Evolutionary conservation across 1,140 invertebrate genomes (phyloP).

Genomic region (Anagrus nilaparvatae): DNA sequence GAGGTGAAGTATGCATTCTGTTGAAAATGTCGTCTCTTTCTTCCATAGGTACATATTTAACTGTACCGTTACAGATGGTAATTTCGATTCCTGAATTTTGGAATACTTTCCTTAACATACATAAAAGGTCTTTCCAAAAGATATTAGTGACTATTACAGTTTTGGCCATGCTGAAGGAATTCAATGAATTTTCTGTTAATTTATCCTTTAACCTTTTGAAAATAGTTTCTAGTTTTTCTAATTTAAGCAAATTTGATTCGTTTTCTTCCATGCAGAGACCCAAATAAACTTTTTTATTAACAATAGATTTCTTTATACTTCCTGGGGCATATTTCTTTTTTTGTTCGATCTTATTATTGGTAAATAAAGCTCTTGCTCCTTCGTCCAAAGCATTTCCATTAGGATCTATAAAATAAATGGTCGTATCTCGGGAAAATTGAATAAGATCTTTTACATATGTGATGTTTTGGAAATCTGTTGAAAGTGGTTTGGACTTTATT

Average conservation of each 20-base stretch:
- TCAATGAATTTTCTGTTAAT: neutral
- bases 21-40: neutral
- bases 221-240: neutral
- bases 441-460: neutral
- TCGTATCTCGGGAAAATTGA: neutral
- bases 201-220: neutral
- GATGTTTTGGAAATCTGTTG: neutral
- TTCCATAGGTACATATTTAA: neutral
- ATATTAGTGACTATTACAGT: neutral
- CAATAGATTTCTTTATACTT: neutral
- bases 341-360: neutral
- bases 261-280: neutral
- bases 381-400: neutral
- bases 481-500: neutral
- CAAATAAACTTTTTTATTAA: neutral
- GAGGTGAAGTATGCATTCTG: neutral
- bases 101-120: neutral
- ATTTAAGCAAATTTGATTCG: neutral
- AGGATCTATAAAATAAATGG: neutral
- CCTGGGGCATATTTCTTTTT: neutral
- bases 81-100: neutral
- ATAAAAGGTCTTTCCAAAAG: neutral
- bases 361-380: neutral
- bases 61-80: neutral
- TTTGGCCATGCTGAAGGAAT: neutral